Base-by-base conservation (phyloP, 2,888 invertebrate genomes). In the Metopia argyrocephala region DNA sequence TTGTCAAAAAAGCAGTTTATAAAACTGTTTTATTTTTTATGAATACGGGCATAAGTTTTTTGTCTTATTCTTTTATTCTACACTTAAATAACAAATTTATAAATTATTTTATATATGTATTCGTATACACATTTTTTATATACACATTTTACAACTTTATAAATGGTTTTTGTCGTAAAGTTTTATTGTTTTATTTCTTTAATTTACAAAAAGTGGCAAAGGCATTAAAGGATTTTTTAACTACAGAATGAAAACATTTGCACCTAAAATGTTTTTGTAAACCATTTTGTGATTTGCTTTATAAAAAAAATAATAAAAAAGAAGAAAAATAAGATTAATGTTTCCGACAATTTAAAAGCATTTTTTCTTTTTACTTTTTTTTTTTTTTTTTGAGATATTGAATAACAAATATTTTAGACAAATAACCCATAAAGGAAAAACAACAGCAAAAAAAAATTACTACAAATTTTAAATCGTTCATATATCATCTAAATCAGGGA, bases 271-370 rank as follows among this genome's bases (percentile, higher is more conserved):
- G 61, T 81, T 75, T 73, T 65, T 70, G 61, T 81, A 78, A 78
- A 75, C 70, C 74, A 78, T 62, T 81, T 74, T 70, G 61, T 61
- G 31, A 70, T 56, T 81, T 78, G 73, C 28, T 71, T 46, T 61
- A 31, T 68, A 65, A 21, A 27, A 6, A 20, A 1, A 3, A 27
- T 2, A 1, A 31, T 31, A 31, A 31, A 31, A 31, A 31, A 31
- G 12, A 31, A 31, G 57, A 62, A 59, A 62, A 48, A 66, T 28
- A 76, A 79, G 82, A 81, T 83, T 81, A 82, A 83, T 83, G 79
- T 65, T 73, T 69, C 78, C 57, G 73, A 78, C 62, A 83, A 75
- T 73, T 81, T 79, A 76, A 79, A 83, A 82, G 70, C 54, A 71
- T 80, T 80, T 61, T 68, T 2, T 27, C 12, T n/a, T n/a, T n/a